Evolutionary conservation across 2,113 vertebrate genomes (phyloP), one percentile per base, ranked within the genome.

Genomic region (Nanorana parkeri): DNA sequence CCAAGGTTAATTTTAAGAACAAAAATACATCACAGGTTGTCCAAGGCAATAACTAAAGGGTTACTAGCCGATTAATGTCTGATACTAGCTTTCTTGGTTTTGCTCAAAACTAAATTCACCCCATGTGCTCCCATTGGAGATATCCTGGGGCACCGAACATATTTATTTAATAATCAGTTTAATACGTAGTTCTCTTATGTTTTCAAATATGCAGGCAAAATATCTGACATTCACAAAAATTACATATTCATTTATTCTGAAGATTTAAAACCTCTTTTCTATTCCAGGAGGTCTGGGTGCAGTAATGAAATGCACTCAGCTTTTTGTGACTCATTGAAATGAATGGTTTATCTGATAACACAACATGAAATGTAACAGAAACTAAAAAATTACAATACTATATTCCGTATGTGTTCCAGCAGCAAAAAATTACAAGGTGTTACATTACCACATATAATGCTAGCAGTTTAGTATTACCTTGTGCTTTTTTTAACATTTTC

Each of bases 131-230:
- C 61, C 29, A 32, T 56, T 65, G 47, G 29, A 66, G 68, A 81
- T 66, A 81, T 55, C 79, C 79, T 66, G 55, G 69, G 69, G 79
- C 79, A 41, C 51, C 4, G 1, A 74, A 55, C 79, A 81, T 72
- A 74, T 81, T 81, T 81, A 63, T 81, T 66, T 66, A 81, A 81
- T 81, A 81, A 81, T 73, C 68, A 41, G 79, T 74, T 81, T 81
- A 74, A 66, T 81, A 56, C 56, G 36, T 69, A 10, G 36, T 41
- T 71, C 56, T 52, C 69, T 66, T 81, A 66, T 61, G 61, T 81
- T 81, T 81, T 81, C 52, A 72, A 73, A 72, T 23, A 71, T 51
- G 55, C 32, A 32, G 78, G 78, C 78, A 80, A 72, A 71, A 72
- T 72, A 71, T 81, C 78, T 71, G 67, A 80, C 78, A 71, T 81